Percentiles rank a stretch among this genome's conserved stretches.
Evolutionary conservation across 1,140 invertebrate genomes (phyloP).

Genomic region (Mizuhopecten yessoensis): DNA sequence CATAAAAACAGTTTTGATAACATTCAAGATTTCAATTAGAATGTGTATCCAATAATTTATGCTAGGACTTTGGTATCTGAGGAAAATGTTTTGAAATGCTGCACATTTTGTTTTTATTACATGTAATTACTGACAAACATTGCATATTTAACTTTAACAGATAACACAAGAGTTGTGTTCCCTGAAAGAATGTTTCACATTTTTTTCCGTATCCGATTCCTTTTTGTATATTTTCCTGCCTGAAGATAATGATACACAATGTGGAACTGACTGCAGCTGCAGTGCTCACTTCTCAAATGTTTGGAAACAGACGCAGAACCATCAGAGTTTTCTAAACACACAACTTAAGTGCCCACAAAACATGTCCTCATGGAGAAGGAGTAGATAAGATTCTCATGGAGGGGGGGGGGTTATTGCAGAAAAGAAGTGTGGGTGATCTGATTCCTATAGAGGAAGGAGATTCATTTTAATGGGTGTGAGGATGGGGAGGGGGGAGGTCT

Average conservation of each 20-base stretch:
- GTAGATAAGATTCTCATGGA: not conserved
- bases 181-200: not conserved
- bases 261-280: not conserved
- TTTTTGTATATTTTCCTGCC: not conserved
- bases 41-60: too few relatives aligned
- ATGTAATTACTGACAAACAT: not conserved
- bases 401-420: not conserved
- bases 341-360: not conserved
- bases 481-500: not conserved
- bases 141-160: not conserved
- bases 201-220: not conserved
- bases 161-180: not conserved
- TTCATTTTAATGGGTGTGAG: slow-evolving; percentile 3
- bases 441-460: not conserved
- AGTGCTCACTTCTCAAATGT: not conserved
- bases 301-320: not conserved
- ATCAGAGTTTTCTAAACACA: not conserved
- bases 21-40: too few relatives aligned
- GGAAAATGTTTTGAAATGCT: too few relatives aligned
- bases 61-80: too few relatives aligned
- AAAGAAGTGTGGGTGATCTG: not conserved
- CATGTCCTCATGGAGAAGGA: not conserved
- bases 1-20: too few relatives aligned
- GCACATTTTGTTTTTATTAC: not conserved
- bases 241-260: not conserved